Percentiles rank a stretch among this genome's conserved stretches.
Conservation (phyloP, 1,140 invertebrate genomes). For the Scaptomyza montana region DNA sequence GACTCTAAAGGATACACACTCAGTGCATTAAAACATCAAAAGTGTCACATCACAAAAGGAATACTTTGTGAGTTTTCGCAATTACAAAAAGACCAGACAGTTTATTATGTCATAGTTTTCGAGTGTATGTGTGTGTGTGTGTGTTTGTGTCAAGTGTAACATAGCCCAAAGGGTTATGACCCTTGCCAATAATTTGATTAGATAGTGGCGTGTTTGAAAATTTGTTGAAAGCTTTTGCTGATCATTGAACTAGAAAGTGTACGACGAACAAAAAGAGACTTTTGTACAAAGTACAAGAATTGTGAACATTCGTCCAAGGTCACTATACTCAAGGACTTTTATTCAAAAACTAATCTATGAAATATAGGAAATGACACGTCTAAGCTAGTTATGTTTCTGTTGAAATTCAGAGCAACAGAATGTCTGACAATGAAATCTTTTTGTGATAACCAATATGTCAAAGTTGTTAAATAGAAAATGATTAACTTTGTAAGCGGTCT, state of each 20-base stretch:
- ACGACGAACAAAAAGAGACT: background rate
- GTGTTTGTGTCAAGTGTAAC: slow-evolving; percentile 27
- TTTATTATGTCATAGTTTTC: background rate
- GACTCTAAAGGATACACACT: background rate
- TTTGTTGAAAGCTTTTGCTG: background rate
- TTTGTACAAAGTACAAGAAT: background rate
- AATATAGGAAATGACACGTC: no score
- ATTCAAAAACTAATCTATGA: no score
- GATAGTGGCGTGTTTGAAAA: slow-evolving; percentile 1
- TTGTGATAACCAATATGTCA: no score
- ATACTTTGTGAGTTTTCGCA: slow-evolving; percentile 1
- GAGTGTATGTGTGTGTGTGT: background rate
- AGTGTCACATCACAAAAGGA: background rate
- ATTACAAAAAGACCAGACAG: background rate
- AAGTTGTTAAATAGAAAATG: no score
- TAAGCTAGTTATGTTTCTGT: no score
- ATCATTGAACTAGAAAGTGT: background rate
- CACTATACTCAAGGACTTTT: no score
- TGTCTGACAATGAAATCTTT: no score
- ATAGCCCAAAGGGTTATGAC: background rate
- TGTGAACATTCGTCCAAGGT: no score
- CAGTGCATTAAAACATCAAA: background rate
- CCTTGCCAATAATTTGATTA: background rate
- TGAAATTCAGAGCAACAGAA: no score
- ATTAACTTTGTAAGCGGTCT: no score